Evolutionary conservation across 2,888 invertebrate species (phyloP), one percentile per base, ranked within the genome.

Genomic region (Parnassius smintheus): DNA sequence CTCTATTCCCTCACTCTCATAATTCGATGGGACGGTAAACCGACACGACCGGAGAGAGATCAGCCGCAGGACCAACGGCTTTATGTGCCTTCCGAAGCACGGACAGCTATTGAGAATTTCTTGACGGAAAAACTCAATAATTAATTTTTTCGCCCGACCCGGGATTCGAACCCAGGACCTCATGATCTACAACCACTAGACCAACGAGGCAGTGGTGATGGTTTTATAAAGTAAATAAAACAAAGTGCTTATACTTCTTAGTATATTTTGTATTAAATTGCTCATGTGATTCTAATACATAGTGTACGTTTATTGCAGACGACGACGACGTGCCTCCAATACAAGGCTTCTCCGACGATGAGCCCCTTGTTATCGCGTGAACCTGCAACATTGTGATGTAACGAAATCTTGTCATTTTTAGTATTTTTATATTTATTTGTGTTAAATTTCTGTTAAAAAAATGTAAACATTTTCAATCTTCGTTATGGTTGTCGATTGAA

Each of bases 301-400:
- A 35, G 35, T 55, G 44, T 44, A 8, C 13, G 4, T 22, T 12
- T 10, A 42, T 77, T 77, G 35, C 87, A 93, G 96, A 96, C 76
- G 96, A 97, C 71, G 96, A 96, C 77, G 96, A 97, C 77, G 95
- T 96, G 74, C 98, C 98, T 48, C 96, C 97, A 71, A 97, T 98
- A 78, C 94, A 96, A 80, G 97, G 97, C 42, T 98, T 98, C 86
- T 96, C 97, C 0, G 98, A 98, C 83, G 98, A 98, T 85, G 98
- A 98, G 87, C 98, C 98, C 62, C 92, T 98, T 72, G 97, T 98
- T 73, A 96, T 98, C 82, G 97, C 97, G 74, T 98, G 93, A 94
- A 76, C 72, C 49, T 59, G 65, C 45, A 56, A 59, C 53, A 58
- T 60, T 69, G 71, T 70, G 70, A 71, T 68, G 61, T 66, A 76